phyloP scores from a whole-genome alignment of 2,888 invertebrate genomes.

The Atrina japonica region DNA sequence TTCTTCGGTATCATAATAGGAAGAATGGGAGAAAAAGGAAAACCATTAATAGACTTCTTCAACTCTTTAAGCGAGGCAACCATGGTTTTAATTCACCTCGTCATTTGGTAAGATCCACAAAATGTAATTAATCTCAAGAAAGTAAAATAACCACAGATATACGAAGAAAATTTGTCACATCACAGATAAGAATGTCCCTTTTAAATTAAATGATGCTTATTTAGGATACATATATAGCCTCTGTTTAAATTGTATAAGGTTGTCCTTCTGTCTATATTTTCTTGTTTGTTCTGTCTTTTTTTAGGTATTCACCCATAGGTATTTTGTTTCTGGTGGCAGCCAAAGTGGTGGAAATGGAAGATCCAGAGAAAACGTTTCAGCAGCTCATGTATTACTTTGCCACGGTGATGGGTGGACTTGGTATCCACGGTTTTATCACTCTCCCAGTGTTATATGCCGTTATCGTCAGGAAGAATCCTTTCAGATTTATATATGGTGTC shows the following conservation, averaged over 20 bases:
- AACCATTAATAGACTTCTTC: constrained; percentile 92
- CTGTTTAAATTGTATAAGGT: too few relatives aligned
- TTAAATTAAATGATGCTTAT: too few relatives aligned
- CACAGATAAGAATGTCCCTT: too few relatives aligned
- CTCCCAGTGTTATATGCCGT: constrained; percentile 92
- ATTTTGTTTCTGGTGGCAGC: constrained; percentile 84
- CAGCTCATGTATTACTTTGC: constrained; percentile 84
- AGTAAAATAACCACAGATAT: too few relatives aligned
- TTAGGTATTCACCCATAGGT: constrained; percentile 76
- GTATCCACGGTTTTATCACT: constrained; percentile 91
- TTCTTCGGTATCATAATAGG: constrained; percentile 94
- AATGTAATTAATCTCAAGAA: too few relatives aligned
- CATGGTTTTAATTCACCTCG: constrained; percentile 97
- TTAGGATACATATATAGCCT: too few relatives aligned
- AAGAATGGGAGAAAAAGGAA: constrained; percentile 91
- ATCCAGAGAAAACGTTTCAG: constrained; percentile 84
- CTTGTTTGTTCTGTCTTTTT: too few relatives aligned
- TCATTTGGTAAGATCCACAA: constrained; percentile 89
- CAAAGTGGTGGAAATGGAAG: constrained; percentile 87
- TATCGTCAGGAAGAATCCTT: constrained; percentile 91
- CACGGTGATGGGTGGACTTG: constrained; percentile 90
- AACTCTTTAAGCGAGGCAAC: constrained; percentile 93
- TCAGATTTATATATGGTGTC: constrained; percentile 91
- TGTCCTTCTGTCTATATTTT: too few relatives aligned
- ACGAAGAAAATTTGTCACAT: too few relatives aligned